phyloP scores from a whole-genome alignment of 30 jellyfish, hydroid and myxozoan species.

The Hydra vulgaris region DNA sequence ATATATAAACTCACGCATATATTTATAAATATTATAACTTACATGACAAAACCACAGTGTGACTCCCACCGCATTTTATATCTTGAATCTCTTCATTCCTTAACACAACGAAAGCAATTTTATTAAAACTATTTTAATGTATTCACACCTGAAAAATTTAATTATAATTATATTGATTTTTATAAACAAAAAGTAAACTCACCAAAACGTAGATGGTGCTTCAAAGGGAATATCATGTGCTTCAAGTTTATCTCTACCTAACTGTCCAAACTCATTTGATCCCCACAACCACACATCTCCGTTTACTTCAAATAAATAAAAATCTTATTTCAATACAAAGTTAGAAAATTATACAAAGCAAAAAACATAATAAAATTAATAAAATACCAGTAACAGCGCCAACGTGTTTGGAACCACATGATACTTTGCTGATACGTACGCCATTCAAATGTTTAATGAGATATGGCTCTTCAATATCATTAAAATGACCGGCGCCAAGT shows the following conservation, averaged over 20 bases:
- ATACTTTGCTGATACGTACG: slow-evolving; percentile 20
- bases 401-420: slow-evolving; percentile 83
- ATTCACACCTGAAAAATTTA: too few species aligned
- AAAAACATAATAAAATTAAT: background rate
- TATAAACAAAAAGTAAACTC: too few species aligned
- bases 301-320: slow-evolving; percentile 15
- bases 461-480: slow-evolving; percentile 33
- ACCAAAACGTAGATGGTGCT: slow-evolving; percentile 80
- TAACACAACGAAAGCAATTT: background rate
- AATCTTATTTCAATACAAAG: background rate
- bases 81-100: slow-evolving; percentile 77
- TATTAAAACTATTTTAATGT: too few species aligned
- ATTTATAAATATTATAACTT: too few species aligned
- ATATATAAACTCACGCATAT: too few species aligned
- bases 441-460: slow-evolving; percentile 32
- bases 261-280: slow-evolving; percentile 70
- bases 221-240: slow-evolving; percentile 38
- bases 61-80: slow-evolving; percentile 82
- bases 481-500: slow-evolving; percentile 72
- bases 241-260: slow-evolving; percentile 46
- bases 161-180: too few species aligned
- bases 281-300: slow-evolving; percentile 99
- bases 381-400: slow-evolving; percentile 75
- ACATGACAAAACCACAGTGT: slow-evolving; percentile 86
- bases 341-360: background rate